These are phyloP conservation scores for Synergus itoensis DNA, from an alignment of 2,888 invertebrate species.

Conservation along the genomic window DNA sequence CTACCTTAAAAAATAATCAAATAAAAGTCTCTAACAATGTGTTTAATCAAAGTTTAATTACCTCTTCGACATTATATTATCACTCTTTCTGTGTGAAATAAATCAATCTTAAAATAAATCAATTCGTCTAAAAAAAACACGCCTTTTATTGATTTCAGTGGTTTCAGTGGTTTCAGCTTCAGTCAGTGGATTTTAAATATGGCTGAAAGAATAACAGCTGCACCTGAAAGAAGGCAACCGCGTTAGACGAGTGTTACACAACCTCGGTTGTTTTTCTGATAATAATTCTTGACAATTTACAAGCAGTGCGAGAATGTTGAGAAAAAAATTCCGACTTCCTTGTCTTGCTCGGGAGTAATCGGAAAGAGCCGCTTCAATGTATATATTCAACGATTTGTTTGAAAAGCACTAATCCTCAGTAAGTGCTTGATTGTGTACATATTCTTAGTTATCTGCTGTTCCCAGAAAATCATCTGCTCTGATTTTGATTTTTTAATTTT, in stretches of 20 bases:
- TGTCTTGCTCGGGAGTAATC: neutral
- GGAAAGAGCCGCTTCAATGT: neutral
- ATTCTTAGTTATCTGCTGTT: neutral
- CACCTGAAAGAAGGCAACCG: neutral
- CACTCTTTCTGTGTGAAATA: no score
- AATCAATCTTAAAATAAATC: neutral
- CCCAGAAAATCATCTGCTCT: neutral
- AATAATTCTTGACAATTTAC: neutral
- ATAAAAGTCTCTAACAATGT: no score
- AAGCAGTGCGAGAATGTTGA: neutral
- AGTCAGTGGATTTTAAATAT: slow-evolving; percentile 7
- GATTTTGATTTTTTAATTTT: neutral
- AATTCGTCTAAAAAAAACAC: neutral
- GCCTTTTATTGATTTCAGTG: neutral
- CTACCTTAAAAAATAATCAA: no score
- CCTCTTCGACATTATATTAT: no score
- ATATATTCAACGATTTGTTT: neutral
- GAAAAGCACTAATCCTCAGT: neutral
- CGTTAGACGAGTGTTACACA: neutral
- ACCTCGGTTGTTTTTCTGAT: neutral
- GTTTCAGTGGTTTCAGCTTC: neutral
- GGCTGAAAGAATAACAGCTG: neutral
- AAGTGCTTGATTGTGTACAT: slow-evolving; percentile 5
- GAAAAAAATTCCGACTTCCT: neutral
- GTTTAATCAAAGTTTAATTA: no score